Conservation (phyloP, 2,888 invertebrate genomes). For the Neoitamus cyanurus region DNA sequence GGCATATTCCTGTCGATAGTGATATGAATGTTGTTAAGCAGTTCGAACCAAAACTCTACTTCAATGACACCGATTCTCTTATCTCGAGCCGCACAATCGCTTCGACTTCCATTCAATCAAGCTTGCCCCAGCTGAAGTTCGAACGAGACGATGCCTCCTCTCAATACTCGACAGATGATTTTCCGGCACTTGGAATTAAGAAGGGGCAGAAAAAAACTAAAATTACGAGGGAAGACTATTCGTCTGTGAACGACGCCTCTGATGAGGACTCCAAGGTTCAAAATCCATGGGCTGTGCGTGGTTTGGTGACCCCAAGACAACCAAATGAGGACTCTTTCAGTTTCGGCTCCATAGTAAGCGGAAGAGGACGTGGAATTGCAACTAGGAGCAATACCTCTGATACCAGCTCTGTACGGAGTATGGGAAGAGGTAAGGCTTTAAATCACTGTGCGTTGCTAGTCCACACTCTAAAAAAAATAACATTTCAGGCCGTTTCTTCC, state of each 20-base stretch:
- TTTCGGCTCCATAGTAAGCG: conserved; percentile 20
- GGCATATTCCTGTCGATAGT: conserved; percentile 64
- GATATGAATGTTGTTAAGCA: background rate
- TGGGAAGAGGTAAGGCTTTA: conserved; percentile 11
- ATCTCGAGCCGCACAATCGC: background rate
- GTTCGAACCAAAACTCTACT: background rate
- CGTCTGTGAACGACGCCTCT: background rate
- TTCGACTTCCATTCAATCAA: background rate
- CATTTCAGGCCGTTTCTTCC: conserved; percentile 19
- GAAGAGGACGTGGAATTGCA: conserved; percentile 34
- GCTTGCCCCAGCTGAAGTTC: background rate
- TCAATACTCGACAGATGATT: background rate
- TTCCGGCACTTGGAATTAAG: conserved; percentile 7
- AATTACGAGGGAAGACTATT: no score
- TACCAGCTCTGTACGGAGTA: background rate
- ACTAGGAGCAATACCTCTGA: background rate
- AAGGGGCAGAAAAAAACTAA: background rate
- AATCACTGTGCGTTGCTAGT: no score
- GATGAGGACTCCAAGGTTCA: background rate
- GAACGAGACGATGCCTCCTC: background rate
- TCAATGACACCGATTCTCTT: background rate
- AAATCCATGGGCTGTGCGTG: conserved; percentile 36
- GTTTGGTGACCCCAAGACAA: background rate
- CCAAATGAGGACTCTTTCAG: conserved; percentile 35
- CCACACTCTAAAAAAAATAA: background rate